phyloP scores from a whole-genome alignment of 1,140 invertebrate species.

The Tigriopus japonicus region DNA sequence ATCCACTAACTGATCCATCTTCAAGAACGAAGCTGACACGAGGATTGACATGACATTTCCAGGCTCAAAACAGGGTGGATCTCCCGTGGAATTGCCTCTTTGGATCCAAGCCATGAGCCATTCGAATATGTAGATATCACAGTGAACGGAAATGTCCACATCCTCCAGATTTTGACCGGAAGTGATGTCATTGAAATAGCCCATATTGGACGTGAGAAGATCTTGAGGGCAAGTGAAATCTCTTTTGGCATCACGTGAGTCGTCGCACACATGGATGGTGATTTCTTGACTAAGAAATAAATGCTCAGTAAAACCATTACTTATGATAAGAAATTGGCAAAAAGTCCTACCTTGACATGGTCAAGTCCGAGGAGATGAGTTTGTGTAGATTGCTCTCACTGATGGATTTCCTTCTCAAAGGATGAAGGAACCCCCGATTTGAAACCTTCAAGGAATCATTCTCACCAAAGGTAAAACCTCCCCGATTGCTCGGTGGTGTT shows the following conservation, averaged over 20 bases:
- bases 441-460: too few relatives aligned
- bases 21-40: conserved; percentile 77
- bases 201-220: conserved; percentile 70
- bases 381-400: too few relatives aligned
- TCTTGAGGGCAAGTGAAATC: conserved; percentile 71
- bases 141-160: conserved; percentile 89
- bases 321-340: too few relatives aligned
- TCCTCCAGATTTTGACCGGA: conserved; percentile 64
- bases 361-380: too few relatives aligned
- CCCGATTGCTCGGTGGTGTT: too few relatives aligned
- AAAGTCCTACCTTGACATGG: too few relatives aligned
- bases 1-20: conserved; percentile 70
- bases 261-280: conserved; percentile 42
- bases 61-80: conserved; percentile 7
- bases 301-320: too few relatives aligned
- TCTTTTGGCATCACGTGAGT: conserved; percentile 60
- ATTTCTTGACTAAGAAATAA: conserved; percentile 19
- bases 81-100: conserved; percentile 18
- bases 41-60: conserved; percentile 73
- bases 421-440: too few relatives aligned
- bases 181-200: conserved; percentile 46
- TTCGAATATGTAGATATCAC: conserved; percentile 78
- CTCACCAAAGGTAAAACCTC: too few relatives aligned
- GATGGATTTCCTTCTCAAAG: too few relatives aligned
- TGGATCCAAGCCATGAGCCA: conserved; percentile 88